Evolutionary conservation across 30 jellyfish, hydroid and myxozoan genomes (phyloP).

Genomic region (Clytia hemisphaerica): DNA sequence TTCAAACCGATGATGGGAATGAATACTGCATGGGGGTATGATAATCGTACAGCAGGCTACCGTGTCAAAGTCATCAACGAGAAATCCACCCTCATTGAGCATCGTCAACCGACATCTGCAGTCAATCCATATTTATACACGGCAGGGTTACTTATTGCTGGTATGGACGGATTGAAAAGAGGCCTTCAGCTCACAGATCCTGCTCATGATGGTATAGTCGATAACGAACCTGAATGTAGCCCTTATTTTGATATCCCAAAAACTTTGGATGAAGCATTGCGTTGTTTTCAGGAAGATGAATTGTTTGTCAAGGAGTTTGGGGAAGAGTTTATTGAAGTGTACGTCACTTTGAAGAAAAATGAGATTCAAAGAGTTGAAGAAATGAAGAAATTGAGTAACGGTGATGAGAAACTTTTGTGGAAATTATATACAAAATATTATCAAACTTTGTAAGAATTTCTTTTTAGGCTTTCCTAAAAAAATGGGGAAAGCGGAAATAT

Average conservation of each 20-base stretch:
- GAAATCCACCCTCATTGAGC: not conserved
- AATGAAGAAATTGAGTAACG: too few relatives aligned
- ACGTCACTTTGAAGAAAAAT: too few relatives aligned
- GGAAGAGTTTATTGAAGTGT: not conserved
- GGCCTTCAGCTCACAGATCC: not conserved
- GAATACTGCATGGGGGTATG: conserved; percentile 8
- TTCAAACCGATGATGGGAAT: too few relatives aligned
- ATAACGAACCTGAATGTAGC: too few relatives aligned
- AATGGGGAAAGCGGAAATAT: too few relatives aligned
- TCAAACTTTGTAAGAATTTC: too few relatives aligned
- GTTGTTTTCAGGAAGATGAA: not conserved
- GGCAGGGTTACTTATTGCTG: conserved; percentile 11
- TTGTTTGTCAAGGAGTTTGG: conserved; percentile 1
- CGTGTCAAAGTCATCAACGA: not conserved
- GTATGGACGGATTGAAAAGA: conserved; percentile 11
- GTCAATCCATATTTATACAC: conserved; percentile 9
- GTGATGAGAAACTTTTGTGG: too few relatives aligned
- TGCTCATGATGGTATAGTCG: not conserved
- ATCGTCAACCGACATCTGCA: conserved; percentile 20
- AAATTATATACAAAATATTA: too few relatives aligned
- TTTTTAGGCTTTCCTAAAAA: too few relatives aligned
- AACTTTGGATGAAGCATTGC: not conserved
- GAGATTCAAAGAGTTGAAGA: too few relatives aligned
- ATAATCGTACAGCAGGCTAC: conserved; percentile 4
- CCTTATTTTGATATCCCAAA: too few relatives aligned